Conservation (phyloP, 2,113 vertebrate genomes). For the Passerina amoena region DNA sequence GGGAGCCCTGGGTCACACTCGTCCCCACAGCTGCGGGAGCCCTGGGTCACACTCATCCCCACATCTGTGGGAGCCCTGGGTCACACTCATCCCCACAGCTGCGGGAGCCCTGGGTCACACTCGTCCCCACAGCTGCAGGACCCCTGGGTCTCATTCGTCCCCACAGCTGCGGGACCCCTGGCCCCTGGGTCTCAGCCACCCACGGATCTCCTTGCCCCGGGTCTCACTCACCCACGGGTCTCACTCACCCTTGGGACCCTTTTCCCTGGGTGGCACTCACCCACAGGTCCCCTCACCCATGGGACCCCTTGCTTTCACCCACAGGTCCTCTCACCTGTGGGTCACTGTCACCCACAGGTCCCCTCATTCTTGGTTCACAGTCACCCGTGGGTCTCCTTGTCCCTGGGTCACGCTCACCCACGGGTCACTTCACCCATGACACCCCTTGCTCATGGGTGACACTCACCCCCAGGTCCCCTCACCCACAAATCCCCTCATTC, state of each 20-base stretch:
- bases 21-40: background rate
- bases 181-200: background rate
- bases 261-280: background rate
- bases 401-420: accelerated
- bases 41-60: no score
- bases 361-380: background rate
- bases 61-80: no score
- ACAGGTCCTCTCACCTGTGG: background rate
- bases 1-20: no score
- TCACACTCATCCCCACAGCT: no score
- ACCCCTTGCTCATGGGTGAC: background rate
- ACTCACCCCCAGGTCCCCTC: accelerated
- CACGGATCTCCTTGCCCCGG: no score
- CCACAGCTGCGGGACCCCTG: background rate
- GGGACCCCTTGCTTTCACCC: background rate
- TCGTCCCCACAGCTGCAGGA: no score
- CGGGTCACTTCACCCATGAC: background rate
- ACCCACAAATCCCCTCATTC: background rate
- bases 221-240: accelerated
- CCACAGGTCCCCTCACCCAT: background rate
- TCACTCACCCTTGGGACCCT: background rate
- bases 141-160: background rate
- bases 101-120: background rate
- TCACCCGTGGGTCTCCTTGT: accelerated
- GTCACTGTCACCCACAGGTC: accelerated